Base-by-base conservation (phyloP, 2,888 invertebrate genomes). In the Ochropleura plecta region DNA sequence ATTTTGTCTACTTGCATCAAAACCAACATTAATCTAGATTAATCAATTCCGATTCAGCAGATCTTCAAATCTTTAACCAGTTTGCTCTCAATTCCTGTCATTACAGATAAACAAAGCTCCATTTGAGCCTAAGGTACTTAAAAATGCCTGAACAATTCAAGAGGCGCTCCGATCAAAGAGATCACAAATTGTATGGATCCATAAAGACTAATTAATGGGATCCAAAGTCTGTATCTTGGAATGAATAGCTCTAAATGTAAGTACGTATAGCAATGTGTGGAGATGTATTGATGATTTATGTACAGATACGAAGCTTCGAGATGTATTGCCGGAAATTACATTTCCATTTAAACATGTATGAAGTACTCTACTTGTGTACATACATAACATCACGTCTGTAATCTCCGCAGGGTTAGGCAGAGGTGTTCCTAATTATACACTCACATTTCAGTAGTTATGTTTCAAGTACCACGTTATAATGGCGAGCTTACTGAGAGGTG, bases 251-350 rank as follows among this genome's bases (percentile, higher is more conserved):
- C n/a, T 30, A 12, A 55, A 60, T 46, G 57, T 53, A 65, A 64
- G 48, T 64, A 49, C 57, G 14, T 55, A 57, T 30, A 57, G 55
- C 48, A 60, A 44, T 66, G 8, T 51, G 49, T 80, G 42, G 60
- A 60, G 9, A 60, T 42, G 59, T 60, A 60, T 57, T 46, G 7
- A 59, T 62, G 16, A 69, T n/a, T 53, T 40, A 64, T 30, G n/a
- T 55, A 57, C n/a, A 30, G 42, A 46, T 9, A 83, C 30, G 53
- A 40, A 14, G 44, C 12, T 12, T 49, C 62, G 48, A 60, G 48
- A 62, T 46, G 55, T 74, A 85, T 40, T 69, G 75, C 70, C 73
- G 70, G 86, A 79, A 79, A 83, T 86, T 73, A 86, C 59, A 83
- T 70, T 70, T 12, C 20, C 14, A 48, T 60, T 46, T 64, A 65